These are phyloP conservation scores for Tipula helvola DNA, from an alignment of 2,888 invertebrate genomes.

Conservation along the genomic window DNA sequence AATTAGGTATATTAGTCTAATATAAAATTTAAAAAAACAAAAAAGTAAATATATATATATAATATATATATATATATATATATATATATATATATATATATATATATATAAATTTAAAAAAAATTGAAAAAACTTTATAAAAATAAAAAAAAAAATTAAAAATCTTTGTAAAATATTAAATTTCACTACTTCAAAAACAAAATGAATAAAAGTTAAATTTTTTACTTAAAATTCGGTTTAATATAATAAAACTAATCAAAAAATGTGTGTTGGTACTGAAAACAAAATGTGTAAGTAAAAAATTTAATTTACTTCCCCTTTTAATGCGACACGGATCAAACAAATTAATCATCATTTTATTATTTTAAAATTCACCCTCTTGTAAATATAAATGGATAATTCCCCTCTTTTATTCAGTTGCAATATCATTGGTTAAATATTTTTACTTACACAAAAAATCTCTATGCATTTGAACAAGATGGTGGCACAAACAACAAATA, in stretches of 20 bases:
- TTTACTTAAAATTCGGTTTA: not conserved
- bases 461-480: not conserved
- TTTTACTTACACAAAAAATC: not conserved
- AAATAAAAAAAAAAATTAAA: not conserved
- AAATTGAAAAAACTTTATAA: not conserved
- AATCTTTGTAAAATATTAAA: not conserved
- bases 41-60: not conserved
- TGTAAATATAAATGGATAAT: not conserved
- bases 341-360: not conserved
- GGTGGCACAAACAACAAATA: not conserved
- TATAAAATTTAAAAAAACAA: not conserved
- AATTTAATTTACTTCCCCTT: not conserved
- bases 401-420: not conserved
- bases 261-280: not conserved
- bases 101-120: not conserved
- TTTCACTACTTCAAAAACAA: not conserved
- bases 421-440: not conserved
- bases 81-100: not conserved
- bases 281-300: not conserved
- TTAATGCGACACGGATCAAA: not conserved
- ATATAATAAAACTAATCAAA: not conserved
- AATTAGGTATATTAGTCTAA: constrained; percentile 7
- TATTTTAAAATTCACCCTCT: not conserved
- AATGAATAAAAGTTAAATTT: not conserved
- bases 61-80: too few relatives aligned